Evolutionary conservation across 2,888 invertebrate genomes (phyloP).

Genomic region (Zelleria hepariella): DNA sequence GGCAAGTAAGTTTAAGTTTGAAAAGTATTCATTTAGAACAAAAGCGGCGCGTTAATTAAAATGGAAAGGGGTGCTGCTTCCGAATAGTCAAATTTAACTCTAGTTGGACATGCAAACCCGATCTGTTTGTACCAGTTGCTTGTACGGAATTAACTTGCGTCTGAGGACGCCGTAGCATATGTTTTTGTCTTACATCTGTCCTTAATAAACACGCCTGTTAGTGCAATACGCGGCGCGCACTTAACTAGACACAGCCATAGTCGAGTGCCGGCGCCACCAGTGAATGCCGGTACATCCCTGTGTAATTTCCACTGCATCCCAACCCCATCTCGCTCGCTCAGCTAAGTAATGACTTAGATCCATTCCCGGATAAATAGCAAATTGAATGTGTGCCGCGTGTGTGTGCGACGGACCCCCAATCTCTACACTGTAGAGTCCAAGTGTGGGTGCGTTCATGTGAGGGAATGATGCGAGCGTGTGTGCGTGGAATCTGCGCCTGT

Average conservation of each 20-base stretch:
- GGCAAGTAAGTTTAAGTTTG: conserved; percentile 2
- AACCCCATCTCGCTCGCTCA: conserved; percentile 62
- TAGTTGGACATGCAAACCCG: neutral
- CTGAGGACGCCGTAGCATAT: neutral
- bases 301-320: conserved; percentile 65
- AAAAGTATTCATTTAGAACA: neutral
- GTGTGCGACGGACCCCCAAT: conserved; percentile 20
- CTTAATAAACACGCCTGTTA: conserved; percentile 13
- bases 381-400: conserved; percentile 61
- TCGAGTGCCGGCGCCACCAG: conserved; percentile 17
- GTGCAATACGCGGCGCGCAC: conserved; percentile 11
- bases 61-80: neutral
- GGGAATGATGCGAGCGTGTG: neutral
- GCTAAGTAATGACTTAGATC: conserved; percentile 72
- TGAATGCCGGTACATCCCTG: conserved; percentile 44
- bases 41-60: neutral
- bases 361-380: conserved; percentile 72
- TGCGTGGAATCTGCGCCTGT: neutral
- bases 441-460: conserved; percentile 16
- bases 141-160: neutral
- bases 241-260: conserved; percentile 7
- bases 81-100: no score
- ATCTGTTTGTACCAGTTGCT: neutral
- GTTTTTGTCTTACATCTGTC: conserved; percentile 5
- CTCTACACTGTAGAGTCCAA: conserved; percentile 20